A percentile compares a stretch with the other conserved stretches of the same genome.
Evolutionary conservation across 2,113 vertebrate genomes (phyloP).

Genomic region (Puma concolor): DNA sequence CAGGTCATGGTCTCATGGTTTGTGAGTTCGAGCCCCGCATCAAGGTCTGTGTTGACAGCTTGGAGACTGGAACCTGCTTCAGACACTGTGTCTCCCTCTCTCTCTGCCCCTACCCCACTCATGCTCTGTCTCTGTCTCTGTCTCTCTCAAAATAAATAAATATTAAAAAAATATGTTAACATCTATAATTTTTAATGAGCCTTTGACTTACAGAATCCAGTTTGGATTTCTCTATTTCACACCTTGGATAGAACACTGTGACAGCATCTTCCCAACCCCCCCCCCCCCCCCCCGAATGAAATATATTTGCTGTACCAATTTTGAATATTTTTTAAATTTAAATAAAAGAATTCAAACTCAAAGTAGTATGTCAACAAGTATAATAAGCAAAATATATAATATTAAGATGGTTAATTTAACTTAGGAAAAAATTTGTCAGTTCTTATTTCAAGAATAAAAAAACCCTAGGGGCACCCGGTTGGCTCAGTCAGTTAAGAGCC

Average conservation of each 20-base stretch:
- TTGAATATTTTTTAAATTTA: neutral
- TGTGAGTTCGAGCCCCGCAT: too few relatives aligned
- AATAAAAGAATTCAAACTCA: neutral
- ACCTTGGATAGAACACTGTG: neutral
- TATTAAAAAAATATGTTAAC: neutral
- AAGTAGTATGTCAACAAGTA: neutral
- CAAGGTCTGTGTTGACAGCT: too few relatives aligned
- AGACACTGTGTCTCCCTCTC: too few relatives aligned
- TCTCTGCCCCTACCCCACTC: too few relatives aligned
- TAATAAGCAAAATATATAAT: neutral
- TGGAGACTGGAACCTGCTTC: too few relatives aligned
- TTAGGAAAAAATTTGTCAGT: neutral
- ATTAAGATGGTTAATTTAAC: neutral
- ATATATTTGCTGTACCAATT: neutral
- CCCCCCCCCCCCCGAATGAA: neutral
- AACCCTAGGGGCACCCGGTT: neutral
- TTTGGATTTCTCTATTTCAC: neutral
- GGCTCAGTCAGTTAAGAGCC: too few relatives aligned
- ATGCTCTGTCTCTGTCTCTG: too few relatives aligned
- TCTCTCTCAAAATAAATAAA: too few relatives aligned
- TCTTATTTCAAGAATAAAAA: neutral
- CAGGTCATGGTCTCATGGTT: too few relatives aligned
- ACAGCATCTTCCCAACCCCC: neutral
- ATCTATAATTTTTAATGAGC: neutral
- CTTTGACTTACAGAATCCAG: neutral